Conservation (phyloP, 2,888 invertebrate genomes). For the Cerceris ruficornis region DNA sequence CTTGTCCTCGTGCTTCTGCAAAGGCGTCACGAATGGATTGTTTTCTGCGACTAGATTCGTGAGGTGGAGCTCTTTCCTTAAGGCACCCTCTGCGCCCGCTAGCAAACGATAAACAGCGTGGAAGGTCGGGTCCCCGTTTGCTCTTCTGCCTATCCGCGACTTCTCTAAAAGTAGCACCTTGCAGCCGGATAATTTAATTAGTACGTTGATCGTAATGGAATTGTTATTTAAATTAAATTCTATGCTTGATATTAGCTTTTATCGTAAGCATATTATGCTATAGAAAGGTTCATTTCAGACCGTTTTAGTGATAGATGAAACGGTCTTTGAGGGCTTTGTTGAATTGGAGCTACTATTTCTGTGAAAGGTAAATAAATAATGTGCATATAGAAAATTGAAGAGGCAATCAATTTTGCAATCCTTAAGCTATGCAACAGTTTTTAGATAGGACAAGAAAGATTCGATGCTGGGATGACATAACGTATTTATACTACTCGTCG, state of each 20-base stretch:
- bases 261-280: too few relatives aligned
- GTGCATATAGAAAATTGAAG: too few relatives aligned
- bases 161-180: constrained; percentile 89
- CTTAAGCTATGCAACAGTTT: too few relatives aligned
- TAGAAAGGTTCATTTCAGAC: not conserved
- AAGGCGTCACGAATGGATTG: constrained; percentile 90
- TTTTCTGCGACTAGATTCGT: constrained; percentile 88
- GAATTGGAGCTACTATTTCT: too few relatives aligned
- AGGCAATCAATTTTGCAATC: too few relatives aligned
- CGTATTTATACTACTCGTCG: too few relatives aligned
- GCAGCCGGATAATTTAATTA: not conserved
- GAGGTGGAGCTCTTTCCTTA: constrained; percentile 92
- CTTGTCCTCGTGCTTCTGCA: constrained; percentile 91
- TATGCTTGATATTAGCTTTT: not conserved
- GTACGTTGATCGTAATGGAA: not conserved
- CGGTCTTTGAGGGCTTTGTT: too few relatives aligned
- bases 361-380: too few relatives aligned
- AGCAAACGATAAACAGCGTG: constrained; percentile 87
- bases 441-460: too few relatives aligned
- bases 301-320: not conserved
- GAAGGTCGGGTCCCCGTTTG: constrained; percentile 88
- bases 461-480: too few relatives aligned
- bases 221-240: not conserved
- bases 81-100: constrained; percentile 91
- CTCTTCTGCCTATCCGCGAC: constrained; percentile 87